Base-by-base conservation (phyloP, 35 echinoderm and acorn worm genomes). In the Lytechinus variegatus region DNA sequence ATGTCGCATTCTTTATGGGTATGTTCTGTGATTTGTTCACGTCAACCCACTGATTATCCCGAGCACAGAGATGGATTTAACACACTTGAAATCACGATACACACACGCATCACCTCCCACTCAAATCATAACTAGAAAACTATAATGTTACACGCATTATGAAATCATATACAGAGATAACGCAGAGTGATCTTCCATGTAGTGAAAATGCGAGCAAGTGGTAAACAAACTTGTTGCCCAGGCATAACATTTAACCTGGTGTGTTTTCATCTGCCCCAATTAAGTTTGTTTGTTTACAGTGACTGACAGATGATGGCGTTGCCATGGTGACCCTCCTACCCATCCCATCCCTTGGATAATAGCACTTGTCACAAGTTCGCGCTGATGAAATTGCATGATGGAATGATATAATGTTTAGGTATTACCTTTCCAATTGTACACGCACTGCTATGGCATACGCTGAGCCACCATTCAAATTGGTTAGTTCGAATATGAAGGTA, bases 1-100 rank as follows among this genome's bases (percentile, higher is more conserved):
- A 57, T 93, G 92, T 57, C 92, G 92, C 13, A 93, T 93, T 93
- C 92, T 93, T 93, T 57, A 13, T 33, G 92, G 55, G 54, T 54
- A 93, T 57, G 92, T 54, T 28, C 54, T 53, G 53, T 54, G 92
- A 93, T 93, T 93, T 93, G 92, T 93, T 55, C 13, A 13, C 12
- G 14, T 54, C 21, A 53, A 54, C 92, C 92, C 92, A 93, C 92
- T 55, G 53, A 93, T 44, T 54, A 93, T 93, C 57, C 92, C 55
- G 16, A 93, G 57, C 54, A 28, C 53, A 55, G 13, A 57, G n/a
- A 93, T 93, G n/a, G 92, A 93, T 93, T 2, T 93, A 57, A 27
- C 92, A 93, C 28, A 57, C 92, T 24, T 24, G 19, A 79, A 24
- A 24, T 79, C 19, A 79, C 19, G 19, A 16, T 24, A 79, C 66